Base-by-base conservation (phyloP, 2,113 vertebrate genomes). In the Muntiacus muntjak region DNA sequence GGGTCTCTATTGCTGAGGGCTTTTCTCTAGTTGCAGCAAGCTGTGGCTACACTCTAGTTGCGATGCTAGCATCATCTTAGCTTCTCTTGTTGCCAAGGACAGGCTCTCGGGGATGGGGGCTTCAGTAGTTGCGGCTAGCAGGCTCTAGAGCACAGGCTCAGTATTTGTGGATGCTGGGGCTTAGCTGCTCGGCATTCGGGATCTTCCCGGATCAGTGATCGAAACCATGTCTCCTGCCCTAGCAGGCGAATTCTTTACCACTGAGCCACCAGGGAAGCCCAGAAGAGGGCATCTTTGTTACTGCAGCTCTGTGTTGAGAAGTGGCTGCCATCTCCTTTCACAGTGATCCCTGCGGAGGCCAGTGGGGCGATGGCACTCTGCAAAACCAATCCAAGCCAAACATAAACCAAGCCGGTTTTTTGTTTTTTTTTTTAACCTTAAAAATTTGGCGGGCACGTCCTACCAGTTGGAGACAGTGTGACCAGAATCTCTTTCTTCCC, bases 371-470 rank as follows among this genome's bases (percentile, higher is more conserved):
- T 1, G 45, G 40, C 1, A 3, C 50, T 12, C 45, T 28, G 84
- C 40, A 55, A 60, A 92, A 74, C 33, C 5, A 25, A 23, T 10
- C 58, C 45, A 33, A 33, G 52, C 43, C n/a, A 30, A 10, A 82
- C 23, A 5, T 16, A 54, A 82, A 60, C 43, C 57, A 58, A 30
- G 33, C 21, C 8, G 2, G 26, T 16, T 58, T 64, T 58, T 64
- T 71, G 3, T 7, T 8, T 7, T 7, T 17, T 17, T 15, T 10
- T 40, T 74, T 12, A 21, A 12, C 19, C 58, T 91, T n/a, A 4
- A 21, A 36, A 54, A 45, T 17, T 6, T 7, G 15, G 43, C 1
- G 11, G 62, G 47, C 14, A 14, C 0, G 0, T 7, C 33, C 4
- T 6, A 36, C n/a, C 19, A 9, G 2, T 15, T 16, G 9, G 81